Base-by-base conservation (phyloP, 2,113 vertebrate species). In the Colius striatus region DNA sequence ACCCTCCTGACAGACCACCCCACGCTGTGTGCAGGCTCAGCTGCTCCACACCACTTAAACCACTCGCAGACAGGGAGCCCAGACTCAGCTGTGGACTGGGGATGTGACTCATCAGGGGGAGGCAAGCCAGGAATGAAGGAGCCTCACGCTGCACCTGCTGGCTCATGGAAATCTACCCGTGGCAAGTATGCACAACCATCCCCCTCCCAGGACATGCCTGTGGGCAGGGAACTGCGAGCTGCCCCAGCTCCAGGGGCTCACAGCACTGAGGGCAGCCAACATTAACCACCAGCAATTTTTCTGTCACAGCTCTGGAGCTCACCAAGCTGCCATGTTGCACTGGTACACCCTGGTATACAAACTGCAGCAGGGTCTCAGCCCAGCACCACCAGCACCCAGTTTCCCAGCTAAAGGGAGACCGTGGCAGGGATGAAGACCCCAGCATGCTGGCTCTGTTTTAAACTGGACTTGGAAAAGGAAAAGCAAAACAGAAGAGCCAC, bases 11-110 rank as follows among this genome's bases (percentile, higher is more conserved):
- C 32, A 20, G 8, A 23, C 11, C 41, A 14, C 6, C 71, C 71
- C 32, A 8, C 13, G 0, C 14, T 0, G 2, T 14, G 21, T 7
- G 51, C 17, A 3, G 36, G 26, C 32, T 14, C 5, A 17, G 17
- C 47, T 21, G 25, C 41, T 29, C 67, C 27, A 2, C 5, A 13
- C 2, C 6, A 36, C 61, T 27, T 27, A 13, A 61, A 13, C 54
- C 18, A 2, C 29, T 1, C 14, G 63, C 3, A 6, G 48, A 30
- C 2, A 20, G 54, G 57, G 23, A 54, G 13, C 45, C 45, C 53
- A 16, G 30, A n/a, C 11, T 62, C 62, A 34, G 72, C 62, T 20
- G 21, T 15, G 54, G n/a, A 3, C 43, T 27, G 3, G 5, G 55
- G 73, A 36, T 11, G 32, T 1, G 9, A 77, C 26, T n/a, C 38